Conservation (phyloP, 1,140 invertebrate species). For the Zaprionus lachaisei region DNA sequence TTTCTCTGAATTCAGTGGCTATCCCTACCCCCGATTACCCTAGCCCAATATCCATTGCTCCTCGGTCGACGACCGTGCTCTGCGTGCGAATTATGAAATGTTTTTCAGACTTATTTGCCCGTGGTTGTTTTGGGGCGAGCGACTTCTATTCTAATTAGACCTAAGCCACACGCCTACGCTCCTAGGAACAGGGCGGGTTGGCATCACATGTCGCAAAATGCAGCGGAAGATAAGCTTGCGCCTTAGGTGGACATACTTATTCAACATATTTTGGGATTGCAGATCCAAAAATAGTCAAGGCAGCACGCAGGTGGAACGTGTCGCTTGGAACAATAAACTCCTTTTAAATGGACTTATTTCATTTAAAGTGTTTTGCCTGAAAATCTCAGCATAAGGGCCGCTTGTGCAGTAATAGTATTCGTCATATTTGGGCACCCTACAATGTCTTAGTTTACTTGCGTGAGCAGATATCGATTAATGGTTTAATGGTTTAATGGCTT, state of each 20-base stretch:
- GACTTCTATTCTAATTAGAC: constrained; percentile 63
- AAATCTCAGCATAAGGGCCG: background rate
- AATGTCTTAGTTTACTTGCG: too few species aligned
- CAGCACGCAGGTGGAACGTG: background rate
- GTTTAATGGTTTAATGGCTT: too few species aligned
- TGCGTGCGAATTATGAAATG: constrained; percentile 66
- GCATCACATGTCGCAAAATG: constrained; percentile 27
- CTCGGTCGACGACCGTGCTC: constrained; percentile 37
- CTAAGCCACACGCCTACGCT: constrained; percentile 39
- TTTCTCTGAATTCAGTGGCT: background rate
- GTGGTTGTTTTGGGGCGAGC: background rate
- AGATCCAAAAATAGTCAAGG: background rate
- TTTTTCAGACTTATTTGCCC: constrained; percentile 1
- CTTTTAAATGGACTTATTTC: background rate
- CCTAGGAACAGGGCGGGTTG: background rate
- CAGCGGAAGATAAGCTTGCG: background rate
- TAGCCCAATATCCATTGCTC: background rate
- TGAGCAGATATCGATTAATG: too few species aligned
- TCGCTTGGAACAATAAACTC: background rate
- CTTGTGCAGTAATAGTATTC: background rate
- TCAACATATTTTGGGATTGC: background rate
- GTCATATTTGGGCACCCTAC: too few species aligned
- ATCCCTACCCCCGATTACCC: background rate
- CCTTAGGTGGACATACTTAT: background rate
- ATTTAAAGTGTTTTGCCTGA: background rate